Percentiles rank a stretch among this genome's conserved stretches.
phyloP scores from a whole-genome alignment of 2,797 vertebrate genomes.

The Martes flavigula region DNA sequence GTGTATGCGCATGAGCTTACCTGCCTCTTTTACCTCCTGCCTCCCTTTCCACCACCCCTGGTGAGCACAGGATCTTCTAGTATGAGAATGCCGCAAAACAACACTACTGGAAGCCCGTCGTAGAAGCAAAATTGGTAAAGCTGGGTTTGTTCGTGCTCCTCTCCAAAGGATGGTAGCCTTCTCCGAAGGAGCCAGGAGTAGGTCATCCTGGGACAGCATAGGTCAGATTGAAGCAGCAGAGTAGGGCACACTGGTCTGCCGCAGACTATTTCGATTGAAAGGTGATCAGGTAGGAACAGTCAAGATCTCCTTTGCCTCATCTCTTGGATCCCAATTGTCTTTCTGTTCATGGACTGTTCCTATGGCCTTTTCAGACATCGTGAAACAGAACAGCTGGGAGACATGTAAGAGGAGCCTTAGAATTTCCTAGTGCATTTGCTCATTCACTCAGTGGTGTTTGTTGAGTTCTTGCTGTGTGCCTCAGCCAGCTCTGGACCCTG shows the following conservation, averaged over 20 bases:
- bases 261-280: not conserved
- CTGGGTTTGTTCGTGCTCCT: not conserved
- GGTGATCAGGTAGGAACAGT: not conserved
- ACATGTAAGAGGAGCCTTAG: not conserved
- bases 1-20: not conserved
- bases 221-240: too few species aligned
- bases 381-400: not conserved
- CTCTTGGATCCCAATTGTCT: not conserved
- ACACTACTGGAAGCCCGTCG: rapidly evolving
- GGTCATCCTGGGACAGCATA: not conserved
- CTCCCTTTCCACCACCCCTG: not conserved
- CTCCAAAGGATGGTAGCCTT: not conserved
- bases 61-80: not conserved
- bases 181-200: not conserved
- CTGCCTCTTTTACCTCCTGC: not conserved
- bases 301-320: not conserved
- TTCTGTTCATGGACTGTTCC: not conserved
- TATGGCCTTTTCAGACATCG: not conserved
- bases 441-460: not conserved
- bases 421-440: not conserved
- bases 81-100: not conserved
- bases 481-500: not conserved
- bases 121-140: not conserved
- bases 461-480: not conserved
- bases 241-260: too few species aligned